Conservation (phyloP, 2,797 vertebrate genomes). For the Paratrypauchen microcephalus region DNA sequence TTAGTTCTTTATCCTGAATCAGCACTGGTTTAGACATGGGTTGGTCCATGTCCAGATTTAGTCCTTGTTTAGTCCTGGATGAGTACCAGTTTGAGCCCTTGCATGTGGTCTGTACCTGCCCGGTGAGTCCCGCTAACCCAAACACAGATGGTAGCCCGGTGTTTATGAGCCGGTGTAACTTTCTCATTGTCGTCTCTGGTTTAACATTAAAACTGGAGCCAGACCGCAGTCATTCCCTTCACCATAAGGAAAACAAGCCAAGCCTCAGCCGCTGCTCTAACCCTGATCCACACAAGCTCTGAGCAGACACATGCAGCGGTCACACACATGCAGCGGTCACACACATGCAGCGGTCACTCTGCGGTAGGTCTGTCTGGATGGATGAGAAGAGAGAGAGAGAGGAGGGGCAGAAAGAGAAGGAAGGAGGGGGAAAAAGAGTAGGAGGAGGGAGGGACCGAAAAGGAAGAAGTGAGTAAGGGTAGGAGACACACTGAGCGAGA, state of each 20-base stretch:
- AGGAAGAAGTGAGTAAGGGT: too few species aligned
- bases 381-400: conserved; percentile 75
- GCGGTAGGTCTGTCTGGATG: conserved; percentile 71
- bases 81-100: not conserved
- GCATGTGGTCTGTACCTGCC: not conserved
- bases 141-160: conserved; percentile 22
- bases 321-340: conserved; percentile 41
- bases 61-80: not conserved
- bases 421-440: too few species aligned
- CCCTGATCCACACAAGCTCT: conserved; percentile 58
- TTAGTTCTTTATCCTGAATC: not conserved
- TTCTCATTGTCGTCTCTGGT: conserved; percentile 47
- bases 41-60: not conserved
- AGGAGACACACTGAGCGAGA: too few species aligned
- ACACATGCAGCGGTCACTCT: conserved; percentile 45
- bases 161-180: conserved; percentile 4
- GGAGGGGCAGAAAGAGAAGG: too few species aligned
- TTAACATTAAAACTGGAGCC: conserved; percentile 43
- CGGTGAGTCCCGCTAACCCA: conserved; percentile 15
- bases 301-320: conserved; percentile 42
- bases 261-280: conserved; percentile 54
- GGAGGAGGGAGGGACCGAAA: too few species aligned
- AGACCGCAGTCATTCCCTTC: conserved; percentile 58
- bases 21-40: not conserved
- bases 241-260: conserved; percentile 63